Percentiles rank a stretch among this genome's conserved stretches.
Conservation (phyloP, 2,797 vertebrate genomes). For the Zenarchopterus dispar region DNA sequence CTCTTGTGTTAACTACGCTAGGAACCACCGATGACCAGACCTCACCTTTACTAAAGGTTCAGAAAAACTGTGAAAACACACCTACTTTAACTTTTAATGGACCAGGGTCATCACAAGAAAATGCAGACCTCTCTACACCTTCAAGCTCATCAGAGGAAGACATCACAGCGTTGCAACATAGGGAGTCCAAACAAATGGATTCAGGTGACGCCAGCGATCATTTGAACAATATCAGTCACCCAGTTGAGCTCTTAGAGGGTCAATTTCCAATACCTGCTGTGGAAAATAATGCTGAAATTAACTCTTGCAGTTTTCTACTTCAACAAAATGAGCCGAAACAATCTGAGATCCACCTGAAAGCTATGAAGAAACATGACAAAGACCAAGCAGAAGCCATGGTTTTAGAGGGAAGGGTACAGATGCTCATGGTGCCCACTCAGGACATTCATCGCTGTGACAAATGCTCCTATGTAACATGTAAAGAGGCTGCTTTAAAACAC, state of each 20-base stretch:
- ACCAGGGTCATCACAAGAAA: constrained; percentile 15
- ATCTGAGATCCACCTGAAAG: constrained; percentile 79
- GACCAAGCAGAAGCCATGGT: constrained; percentile 91
- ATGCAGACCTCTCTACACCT: constrained; percentile 19
- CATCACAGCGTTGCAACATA: constrained; percentile 21
- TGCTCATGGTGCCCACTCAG: constrained; percentile 88
- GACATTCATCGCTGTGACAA: constrained; percentile 83
- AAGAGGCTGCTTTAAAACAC: constrained; percentile 83
- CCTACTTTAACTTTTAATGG: constrained; percentile 3
- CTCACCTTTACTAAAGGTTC: constrained; percentile 10
- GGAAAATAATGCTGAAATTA: neutral
- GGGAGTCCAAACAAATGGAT: constrained; percentile 51
- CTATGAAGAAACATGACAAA: constrained; percentile 88
- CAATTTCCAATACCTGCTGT: constrained; percentile 5
- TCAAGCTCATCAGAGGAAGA: constrained; percentile 60
- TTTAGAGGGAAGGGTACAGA: constrained; percentile 91
- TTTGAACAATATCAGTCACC: constrained; percentile 12
- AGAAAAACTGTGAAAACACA: constrained; percentile 17
- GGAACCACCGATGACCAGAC: constrained; percentile 54
- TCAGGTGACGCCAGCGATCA: constrained; percentile 30
- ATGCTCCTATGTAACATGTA: constrained; percentile 86
- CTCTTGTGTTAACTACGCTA: constrained; percentile 72
- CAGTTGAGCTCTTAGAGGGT: constrained; percentile 7
- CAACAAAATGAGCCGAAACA: constrained; percentile 34
- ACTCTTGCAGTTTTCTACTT: neutral